Conservation (phyloP, 2,888 invertebrate genomes). For the Syritta pipiens region DNA sequence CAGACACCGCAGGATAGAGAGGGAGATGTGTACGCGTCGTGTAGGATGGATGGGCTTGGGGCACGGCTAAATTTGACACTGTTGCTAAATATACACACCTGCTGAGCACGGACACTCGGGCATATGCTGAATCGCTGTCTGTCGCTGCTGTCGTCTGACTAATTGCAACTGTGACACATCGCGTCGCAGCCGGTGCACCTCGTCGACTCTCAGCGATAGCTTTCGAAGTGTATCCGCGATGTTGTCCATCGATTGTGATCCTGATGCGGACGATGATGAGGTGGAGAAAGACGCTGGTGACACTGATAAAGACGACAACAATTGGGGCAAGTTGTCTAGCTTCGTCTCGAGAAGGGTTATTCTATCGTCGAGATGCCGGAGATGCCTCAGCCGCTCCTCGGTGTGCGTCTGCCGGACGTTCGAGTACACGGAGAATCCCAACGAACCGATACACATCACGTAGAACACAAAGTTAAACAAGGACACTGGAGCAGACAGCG, state of each 20-base stretch:
- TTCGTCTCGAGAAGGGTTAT: constrained; percentile 76
- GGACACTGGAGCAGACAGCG: constrained; percentile 71
- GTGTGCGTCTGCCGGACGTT: constrained; percentile 77
- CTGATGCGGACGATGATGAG: constrained; percentile 35
- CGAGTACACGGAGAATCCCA: constrained; percentile 78
- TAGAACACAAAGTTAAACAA: constrained; percentile 77
- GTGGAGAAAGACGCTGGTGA: constrained; percentile 16
- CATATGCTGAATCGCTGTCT: constrained; percentile 72
- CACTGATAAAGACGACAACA: constrained; percentile 52
- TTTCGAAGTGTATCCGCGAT: constrained; percentile 75
- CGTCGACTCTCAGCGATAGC: constrained; percentile 75
- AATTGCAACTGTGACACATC: constrained; percentile 79
- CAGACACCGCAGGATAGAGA: constrained; percentile 29
- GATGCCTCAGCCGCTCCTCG: constrained; percentile 76
- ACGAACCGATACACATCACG: constrained; percentile 78
- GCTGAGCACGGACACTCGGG: constrained; percentile 85
- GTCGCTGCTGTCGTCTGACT: constrained; percentile 77
- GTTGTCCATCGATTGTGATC: constrained; percentile 58
- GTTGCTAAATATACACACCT: constrained; percentile 80
- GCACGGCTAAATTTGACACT: constrained; percentile 53
- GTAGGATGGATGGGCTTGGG: background rate
- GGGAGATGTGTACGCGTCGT: background rate
- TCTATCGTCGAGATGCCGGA: constrained; percentile 78
- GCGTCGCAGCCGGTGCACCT: constrained; percentile 78
- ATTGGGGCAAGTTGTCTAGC: constrained; percentile 57